A percentile compares a stretch with the other conserved stretches of the same genome.
These are phyloP conservation scores for Trissolcus brochymenae DNA, from an alignment of 2,888 invertebrate genomes.

Conservation along the genomic window DNA sequence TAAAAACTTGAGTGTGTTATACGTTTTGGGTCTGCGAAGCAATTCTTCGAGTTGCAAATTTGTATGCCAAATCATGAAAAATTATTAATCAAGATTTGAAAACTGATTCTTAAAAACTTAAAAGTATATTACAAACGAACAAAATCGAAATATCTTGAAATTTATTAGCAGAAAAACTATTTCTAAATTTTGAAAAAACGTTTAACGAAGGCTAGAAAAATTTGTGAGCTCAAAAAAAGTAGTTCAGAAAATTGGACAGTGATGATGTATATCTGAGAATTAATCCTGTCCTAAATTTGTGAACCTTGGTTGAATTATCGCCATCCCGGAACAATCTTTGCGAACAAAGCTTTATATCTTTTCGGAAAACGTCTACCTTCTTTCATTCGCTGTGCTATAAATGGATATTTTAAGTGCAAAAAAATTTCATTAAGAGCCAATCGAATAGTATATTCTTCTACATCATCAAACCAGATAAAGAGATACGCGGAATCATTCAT, in stretches of 20 bases:
- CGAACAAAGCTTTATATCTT: slow-evolving; percentile 27
- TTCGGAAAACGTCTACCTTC: slow-evolving; percentile 5
- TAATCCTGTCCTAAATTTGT: slow-evolving; percentile 24
- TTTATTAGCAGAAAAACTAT: too few species aligned
- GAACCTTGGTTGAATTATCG: slow-evolving; percentile 20
- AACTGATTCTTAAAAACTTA: too few species aligned
- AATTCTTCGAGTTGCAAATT: slow-evolving; percentile 4
- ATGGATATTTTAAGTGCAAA: slow-evolving; percentile 4
- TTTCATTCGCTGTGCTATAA: not conserved
- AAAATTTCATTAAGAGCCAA: slow-evolving; percentile 12
- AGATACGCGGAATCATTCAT: slow-evolving; percentile 19
- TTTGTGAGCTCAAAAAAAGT: too few species aligned
- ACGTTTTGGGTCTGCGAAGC: slow-evolving; percentile 1
- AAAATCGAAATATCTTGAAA: too few species aligned
- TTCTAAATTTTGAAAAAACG: too few species aligned
- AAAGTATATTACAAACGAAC: too few species aligned
- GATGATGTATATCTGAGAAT: slow-evolving; percentile 10
- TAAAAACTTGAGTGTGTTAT: slow-evolving; percentile 3
- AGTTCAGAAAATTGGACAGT: not conserved
- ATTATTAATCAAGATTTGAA: too few species aligned
- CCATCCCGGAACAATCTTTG: slow-evolving; percentile 16
- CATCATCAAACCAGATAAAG: slow-evolving; percentile 4
- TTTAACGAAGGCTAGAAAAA: too few species aligned
- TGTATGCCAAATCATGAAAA: not conserved
- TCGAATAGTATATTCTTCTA: slow-evolving; percentile 11